Base-by-base conservation (phyloP, 2,888 invertebrate genomes). In the Acholoe squamosa region DNA sequence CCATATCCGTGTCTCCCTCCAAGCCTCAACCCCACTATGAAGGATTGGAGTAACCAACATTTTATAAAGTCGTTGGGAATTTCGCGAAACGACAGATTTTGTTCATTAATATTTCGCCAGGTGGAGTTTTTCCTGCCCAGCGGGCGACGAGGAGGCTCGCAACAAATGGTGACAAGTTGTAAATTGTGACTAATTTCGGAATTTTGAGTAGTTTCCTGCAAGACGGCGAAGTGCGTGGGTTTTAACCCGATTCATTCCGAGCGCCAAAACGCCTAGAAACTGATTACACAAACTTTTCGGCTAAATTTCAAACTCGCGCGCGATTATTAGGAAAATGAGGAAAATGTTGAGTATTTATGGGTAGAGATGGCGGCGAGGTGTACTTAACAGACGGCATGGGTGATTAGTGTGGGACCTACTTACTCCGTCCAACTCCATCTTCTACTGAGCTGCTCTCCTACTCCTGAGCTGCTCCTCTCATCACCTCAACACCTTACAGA, bases 71-170 rank as follows among this genome's bases (percentile, higher is more conserved):
- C 86, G 86, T 86, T 86, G 54, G 86, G 86, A 86, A 86, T 54
- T 86, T 86, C 86, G 28, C 86, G 54, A 86, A 86, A 86, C 86
- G 86, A 52, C 86, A 86, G 86, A 86, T 86, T 86, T 86, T 86
- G 86, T 86, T 86, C 86, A 86, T 86, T 86, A 86, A 86, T 86
- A 86, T 86, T 86, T 86, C 86, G 86, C 86, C 86, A 86, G 86
- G 14, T 86, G 84, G 16, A 7, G 22, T 52, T 86, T 86, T 43
- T 84, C 33, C n/a, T 33, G 84, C 86, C 31, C 54, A 25, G 28
- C 52, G 31, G 43, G 28, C 54, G 86, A 86, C 86, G 86, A 52
- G 54, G 28, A 56, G 19, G 28, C 86, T 14, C 19, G 86, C 86
- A 56, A 86, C 86, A 86, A 86, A 86, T 86, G 86, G 86, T 86